Percentiles rank a stretch among this genome's conserved stretches.
Evolutionary conservation across 2,797 vertebrate genomes (phyloP).

Genomic region (Lepus oiostolus): DNA sequence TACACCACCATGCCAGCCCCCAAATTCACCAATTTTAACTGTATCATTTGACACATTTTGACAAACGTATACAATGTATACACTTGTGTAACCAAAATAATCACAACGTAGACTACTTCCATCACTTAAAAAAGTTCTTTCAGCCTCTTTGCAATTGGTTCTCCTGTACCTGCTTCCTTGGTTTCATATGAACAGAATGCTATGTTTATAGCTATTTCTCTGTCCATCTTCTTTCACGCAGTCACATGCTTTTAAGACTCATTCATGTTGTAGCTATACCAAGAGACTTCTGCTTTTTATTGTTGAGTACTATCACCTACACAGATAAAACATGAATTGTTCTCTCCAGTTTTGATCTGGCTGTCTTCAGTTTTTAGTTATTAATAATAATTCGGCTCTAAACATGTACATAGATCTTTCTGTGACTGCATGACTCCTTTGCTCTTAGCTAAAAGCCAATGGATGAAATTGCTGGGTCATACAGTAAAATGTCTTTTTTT

Average conservation of each 20-base stretch:
- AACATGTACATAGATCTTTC: conserved; percentile 8
- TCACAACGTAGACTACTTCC: background rate
- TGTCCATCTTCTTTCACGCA: conserved; percentile 17
- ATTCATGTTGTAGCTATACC: background rate
- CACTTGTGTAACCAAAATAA: background rate
- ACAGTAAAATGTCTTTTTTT: background rate
- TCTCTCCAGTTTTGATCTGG: conserved; percentile 9
- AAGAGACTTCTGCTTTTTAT: background rate
- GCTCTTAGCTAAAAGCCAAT: background rate
- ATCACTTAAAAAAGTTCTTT: background rate
- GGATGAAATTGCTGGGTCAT: conserved; percentile 10
- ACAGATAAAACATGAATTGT: background rate
- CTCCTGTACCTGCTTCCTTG: background rate
- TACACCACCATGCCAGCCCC: too few species aligned
- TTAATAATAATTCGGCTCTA: background rate
- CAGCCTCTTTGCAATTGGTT: background rate
- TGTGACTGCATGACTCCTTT: background rate
- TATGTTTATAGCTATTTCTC: background rate
- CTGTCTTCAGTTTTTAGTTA: conserved; percentile 33
- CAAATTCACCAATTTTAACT: conserved; percentile 26
- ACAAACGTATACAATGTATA: background rate
- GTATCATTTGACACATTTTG: conserved; percentile 13
- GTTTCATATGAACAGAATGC: conserved; percentile 18
- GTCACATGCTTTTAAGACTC: conserved; percentile 43
- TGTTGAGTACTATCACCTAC: background rate